Evolutionary conservation across 92 coral and sea anemone species (phyloP).

Genomic region (Desmophyllum pertusum): DNA sequence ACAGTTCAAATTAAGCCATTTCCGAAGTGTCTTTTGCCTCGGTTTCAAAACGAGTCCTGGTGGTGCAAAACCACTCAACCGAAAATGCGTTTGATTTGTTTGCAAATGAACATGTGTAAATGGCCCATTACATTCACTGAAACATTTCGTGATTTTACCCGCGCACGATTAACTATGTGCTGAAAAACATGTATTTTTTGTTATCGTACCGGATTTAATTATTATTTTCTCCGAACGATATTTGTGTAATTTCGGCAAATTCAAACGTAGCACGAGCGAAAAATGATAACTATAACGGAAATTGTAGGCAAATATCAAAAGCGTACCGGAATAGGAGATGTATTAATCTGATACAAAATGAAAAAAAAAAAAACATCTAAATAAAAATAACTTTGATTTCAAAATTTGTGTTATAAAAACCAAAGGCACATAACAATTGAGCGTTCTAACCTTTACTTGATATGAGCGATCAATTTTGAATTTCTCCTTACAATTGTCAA

Average conservation of each 20-base stretch:
- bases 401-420: background rate
- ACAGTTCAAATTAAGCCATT: too few relatives aligned
- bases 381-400: background rate
- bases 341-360: constrained; percentile 7
- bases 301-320: background rate
- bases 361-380: background rate
- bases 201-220: background rate
- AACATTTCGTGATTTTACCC: constrained; percentile 3
- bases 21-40: too few relatives aligned
- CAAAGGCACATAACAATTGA: background rate
- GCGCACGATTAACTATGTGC: background rate
- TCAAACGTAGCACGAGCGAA: background rate
- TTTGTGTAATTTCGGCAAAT: constrained; percentile 5
- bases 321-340: constrained; percentile 7
- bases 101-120: too few relatives aligned
- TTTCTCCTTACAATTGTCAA: background rate
- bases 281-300: background rate
- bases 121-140: too few relatives aligned
- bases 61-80: too few relatives aligned
- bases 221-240: background rate
- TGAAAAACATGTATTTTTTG: background rate
- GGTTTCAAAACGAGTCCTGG: too few relatives aligned
- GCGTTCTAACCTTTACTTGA: background rate
- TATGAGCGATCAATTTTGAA: background rate
- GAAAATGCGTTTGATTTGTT: too few relatives aligned